A percentile compares a stretch with the other conserved stretches of the same genome.
Conservation (phyloP, 2,797 vertebrate genomes). For the Anomalospiza imberbis region DNA sequence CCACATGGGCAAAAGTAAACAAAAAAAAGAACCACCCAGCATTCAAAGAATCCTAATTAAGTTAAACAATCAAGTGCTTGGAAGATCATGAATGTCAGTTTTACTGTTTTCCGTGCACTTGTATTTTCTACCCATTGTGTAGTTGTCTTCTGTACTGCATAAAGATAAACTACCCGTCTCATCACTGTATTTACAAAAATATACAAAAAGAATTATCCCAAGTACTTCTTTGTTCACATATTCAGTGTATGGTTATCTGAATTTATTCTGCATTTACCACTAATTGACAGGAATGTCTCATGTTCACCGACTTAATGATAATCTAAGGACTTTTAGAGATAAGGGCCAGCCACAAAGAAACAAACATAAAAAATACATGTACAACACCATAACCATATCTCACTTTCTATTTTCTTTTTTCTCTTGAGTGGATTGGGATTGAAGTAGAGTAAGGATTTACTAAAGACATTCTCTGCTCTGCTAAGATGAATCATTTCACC, state of each 20-base stretch:
- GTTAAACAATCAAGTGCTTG: neutral
- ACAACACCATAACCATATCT: neutral
- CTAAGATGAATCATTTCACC: conserved; percentile 57
- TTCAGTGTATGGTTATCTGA: neutral
- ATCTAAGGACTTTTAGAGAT: neutral
- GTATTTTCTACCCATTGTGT: neutral
- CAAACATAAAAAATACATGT: neutral
- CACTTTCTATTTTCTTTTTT: neutral
- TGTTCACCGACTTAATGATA: neutral
- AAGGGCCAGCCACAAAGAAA: neutral
- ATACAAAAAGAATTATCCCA: neutral
- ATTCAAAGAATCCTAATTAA: neutral
- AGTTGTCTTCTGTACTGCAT: neutral
- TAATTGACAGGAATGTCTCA: neutral
- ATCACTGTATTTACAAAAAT: neutral
- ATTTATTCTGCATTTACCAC: neutral
- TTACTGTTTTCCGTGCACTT: neutral
- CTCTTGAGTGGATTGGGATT: neutral
- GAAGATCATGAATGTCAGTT: neutral
- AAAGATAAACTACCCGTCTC: neutral
- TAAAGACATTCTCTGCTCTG: conserved; percentile 23
- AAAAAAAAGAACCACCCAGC: neutral
- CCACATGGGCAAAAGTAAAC: neutral
- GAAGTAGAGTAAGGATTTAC: conserved; percentile 32
- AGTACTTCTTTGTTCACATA: neutral